Evolutionary conservation across 2,888 invertebrate genomes (phyloP).

Genomic region (Stenchaetothrips biformis): DNA sequence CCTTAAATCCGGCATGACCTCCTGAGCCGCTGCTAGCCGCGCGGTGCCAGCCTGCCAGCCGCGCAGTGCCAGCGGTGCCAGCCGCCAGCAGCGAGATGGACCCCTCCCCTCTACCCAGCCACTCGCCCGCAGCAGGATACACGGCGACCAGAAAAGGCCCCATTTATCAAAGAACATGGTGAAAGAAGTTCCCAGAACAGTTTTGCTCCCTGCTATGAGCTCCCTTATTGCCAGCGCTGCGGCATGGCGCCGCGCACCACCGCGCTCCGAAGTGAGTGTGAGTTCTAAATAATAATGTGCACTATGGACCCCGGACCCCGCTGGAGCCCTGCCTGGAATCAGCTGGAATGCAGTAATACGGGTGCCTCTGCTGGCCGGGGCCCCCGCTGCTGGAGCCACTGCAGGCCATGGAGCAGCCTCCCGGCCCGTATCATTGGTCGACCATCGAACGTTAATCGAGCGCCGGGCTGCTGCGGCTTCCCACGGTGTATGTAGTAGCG

Average conservation of each 20-base stretch:
- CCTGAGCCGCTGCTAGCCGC: not conserved
- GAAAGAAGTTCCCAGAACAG: constrained; percentile 24
- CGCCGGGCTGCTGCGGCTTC: not conserved
- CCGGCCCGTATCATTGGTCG: not conserved
- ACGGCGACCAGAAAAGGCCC: not conserved
- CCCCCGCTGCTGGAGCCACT: not conserved
- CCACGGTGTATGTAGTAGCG: no score
- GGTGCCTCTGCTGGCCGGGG: not conserved
- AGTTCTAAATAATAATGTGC: constrained; percentile 23
- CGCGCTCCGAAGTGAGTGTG: not conserved
- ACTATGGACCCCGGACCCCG: not conserved
- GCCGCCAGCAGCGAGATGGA: not conserved
- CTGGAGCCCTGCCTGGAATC: not conserved
- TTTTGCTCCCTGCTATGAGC: constrained; percentile 20
- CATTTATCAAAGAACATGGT: constrained; percentile 15
- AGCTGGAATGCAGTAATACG: constrained; percentile 9
- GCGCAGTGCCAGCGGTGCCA: not conserved
- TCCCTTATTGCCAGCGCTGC: not conserved
- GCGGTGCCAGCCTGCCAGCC: not conserved
- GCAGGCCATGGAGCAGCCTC: not conserved
- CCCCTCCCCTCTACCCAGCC: not conserved
- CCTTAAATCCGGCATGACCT: constrained; percentile 21
- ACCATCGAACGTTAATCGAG: constrained; percentile 5
- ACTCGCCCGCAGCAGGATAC: not conserved
- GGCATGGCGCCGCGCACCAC: not conserved